Evolutionary conservation across 2,113 vertebrate genomes (phyloP).

Genomic region (Psammodynastes pulverulentus): DNA sequence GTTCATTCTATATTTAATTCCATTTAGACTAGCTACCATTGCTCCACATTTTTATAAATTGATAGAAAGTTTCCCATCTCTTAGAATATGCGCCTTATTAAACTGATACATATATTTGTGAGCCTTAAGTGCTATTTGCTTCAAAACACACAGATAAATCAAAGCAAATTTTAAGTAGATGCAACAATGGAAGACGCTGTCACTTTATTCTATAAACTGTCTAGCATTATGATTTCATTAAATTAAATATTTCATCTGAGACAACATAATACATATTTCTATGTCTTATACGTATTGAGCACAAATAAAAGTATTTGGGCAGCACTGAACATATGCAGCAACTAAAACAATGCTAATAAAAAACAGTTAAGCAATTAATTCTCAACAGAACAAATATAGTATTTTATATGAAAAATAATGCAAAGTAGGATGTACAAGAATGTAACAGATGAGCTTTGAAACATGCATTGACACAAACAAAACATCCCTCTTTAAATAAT

Average conservation of each 20-base stretch:
- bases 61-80: slow-evolving; percentile 19
- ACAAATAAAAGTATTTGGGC: not conserved
- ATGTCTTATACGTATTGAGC: not conserved
- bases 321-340: not conserved
- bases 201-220: not conserved
- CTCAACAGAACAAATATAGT: not conserved
- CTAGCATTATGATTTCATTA: not conserved
- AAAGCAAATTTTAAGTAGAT: not conserved
- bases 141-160: not conserved
- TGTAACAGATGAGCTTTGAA: not conserved
- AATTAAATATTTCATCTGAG: not conserved
- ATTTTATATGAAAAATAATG: not conserved
- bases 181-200: not conserved
- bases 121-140: slow-evolving; percentile 1
- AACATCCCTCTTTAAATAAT: not conserved
- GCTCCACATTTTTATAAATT: slow-evolving; percentile 34
- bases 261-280: not conserved
- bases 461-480: not conserved
- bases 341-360: not conserved
- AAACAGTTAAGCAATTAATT: not conserved
- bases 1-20: slow-evolving; percentile 64
- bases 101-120: not conserved
- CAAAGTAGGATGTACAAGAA: not conserved
- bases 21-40: slow-evolving; percentile 36
- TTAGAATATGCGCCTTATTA: not conserved